A percentile compares a stretch with the other conserved stretches of the same genome.
Evolutionary conservation across 1,140 invertebrate species (phyloP).

Genomic region (Drosophila parvula): DNA sequence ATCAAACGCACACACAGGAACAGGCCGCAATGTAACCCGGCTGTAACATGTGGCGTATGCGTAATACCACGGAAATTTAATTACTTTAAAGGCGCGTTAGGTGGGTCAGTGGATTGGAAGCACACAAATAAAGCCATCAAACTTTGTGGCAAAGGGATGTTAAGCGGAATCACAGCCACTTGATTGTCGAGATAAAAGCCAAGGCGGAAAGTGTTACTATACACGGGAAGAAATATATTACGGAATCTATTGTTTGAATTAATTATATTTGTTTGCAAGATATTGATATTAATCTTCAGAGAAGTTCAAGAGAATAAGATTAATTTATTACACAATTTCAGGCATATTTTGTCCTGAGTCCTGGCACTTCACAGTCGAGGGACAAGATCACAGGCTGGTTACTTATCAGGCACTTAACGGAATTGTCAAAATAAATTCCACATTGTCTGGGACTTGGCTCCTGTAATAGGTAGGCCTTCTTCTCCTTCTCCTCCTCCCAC

Average conservation of each 20-base stretch:
- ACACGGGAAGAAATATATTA: background rate
- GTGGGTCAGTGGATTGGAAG: constrained; percentile 32
- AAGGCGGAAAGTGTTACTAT: background rate
- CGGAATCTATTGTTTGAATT: no score
- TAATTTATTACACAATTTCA: no score
- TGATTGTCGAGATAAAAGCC: constrained; percentile 13
- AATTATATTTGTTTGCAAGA: background rate
- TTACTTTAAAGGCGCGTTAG: constrained; percentile 64
- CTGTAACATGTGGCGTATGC: constrained; percentile 64
- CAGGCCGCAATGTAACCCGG: constrained; percentile 3
- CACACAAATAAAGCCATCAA: constrained; percentile 44
- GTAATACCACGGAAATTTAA: constrained; percentile 65
- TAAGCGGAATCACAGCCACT: background rate
- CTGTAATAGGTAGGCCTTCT: background rate
- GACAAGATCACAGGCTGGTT: background rate
- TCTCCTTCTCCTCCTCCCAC: background rate
- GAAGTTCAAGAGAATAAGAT: no score
- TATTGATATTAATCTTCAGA: background rate
- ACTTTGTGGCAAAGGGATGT: background rate
- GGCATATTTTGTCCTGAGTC: background rate
- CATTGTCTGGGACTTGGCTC: constrained; percentile 13
- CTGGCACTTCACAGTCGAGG: background rate
- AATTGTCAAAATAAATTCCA: constrained; percentile 45
- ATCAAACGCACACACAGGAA: constrained; percentile 26
- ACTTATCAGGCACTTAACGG: constrained; percentile 8